Conservation (phyloP, 2,113 vertebrate genomes). For the Colinus virginianus region DNA sequence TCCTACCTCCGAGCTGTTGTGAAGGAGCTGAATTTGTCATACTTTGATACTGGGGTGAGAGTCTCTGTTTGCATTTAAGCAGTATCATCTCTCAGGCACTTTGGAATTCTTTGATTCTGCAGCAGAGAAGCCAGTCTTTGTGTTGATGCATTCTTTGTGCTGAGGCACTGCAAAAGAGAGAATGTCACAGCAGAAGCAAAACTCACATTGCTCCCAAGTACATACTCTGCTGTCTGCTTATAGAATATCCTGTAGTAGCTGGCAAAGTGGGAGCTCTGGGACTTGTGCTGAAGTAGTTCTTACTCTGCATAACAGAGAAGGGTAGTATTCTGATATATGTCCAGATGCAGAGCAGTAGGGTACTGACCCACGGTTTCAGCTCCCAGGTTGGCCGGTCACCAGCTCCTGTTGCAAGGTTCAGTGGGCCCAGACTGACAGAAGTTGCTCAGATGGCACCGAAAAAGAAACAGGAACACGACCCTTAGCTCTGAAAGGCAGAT, state of each 20-base stretch:
- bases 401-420: neutral
- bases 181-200: neutral
- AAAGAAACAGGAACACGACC: neutral
- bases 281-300: neutral
- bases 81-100: neutral
- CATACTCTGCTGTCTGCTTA: neutral
- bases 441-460: neutral
- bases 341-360: neutral
- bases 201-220: neutral
- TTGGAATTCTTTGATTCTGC: neutral
- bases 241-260: neutral
- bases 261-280: neutral
- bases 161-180: neutral
- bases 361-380: neutral
- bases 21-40: neutral
- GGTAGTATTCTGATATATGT: neutral
- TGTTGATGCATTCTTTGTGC: neutral
- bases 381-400: slow-evolving; percentile 38
- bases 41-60: neutral
- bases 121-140: neutral
- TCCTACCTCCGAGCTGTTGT: neutral
- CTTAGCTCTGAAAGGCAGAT: neutral
- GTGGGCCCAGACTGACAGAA: neutral
- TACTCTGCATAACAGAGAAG: neutral
- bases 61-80: neutral